Conservation (phyloP, 2,888 invertebrate genomes). For the Atherix ibis region DNA sequence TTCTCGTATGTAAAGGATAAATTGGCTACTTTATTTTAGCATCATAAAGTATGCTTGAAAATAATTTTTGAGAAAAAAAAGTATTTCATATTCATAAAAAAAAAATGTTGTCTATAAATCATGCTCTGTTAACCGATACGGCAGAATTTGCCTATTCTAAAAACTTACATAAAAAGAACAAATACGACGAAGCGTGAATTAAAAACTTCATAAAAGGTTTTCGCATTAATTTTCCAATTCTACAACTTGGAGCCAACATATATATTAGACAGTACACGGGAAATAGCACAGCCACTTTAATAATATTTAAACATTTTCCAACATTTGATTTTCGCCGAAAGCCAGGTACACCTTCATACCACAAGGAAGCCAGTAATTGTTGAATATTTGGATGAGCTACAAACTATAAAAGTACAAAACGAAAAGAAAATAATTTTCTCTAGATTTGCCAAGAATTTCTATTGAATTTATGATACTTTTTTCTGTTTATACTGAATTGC, state of each 20-base stretch:
- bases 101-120: too few relatives aligned
- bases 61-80: too few relatives aligned
- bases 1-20: too few relatives aligned
- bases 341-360: constrained; percentile 92
- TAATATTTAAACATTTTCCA: constrained; percentile 56
- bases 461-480: constrained; percentile 44
- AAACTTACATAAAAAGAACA: constrained; percentile 80
- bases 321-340: constrained; percentile 67
- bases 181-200: constrained; percentile 83
- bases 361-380: constrained; percentile 75
- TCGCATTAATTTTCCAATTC: constrained; percentile 65
- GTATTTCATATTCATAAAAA: too few relatives aligned
- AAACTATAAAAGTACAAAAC: constrained; percentile 62
- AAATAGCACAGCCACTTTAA: constrained; percentile 64
- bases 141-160: neutral
- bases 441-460: neutral
- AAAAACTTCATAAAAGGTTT: constrained; percentile 96
- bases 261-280: constrained; percentile 77
- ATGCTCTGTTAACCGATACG: too few relatives aligned
- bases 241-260: constrained; percentile 68
- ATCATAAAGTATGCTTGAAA: too few relatives aligned
- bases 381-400: constrained; percentile 93
- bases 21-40: too few relatives aligned
- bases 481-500: constrained; percentile 93
- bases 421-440: neutral